Evolutionary conservation across 2,113 vertebrate genomes (phyloP).

Genomic region (Lutjanus erythropterus): DNA sequence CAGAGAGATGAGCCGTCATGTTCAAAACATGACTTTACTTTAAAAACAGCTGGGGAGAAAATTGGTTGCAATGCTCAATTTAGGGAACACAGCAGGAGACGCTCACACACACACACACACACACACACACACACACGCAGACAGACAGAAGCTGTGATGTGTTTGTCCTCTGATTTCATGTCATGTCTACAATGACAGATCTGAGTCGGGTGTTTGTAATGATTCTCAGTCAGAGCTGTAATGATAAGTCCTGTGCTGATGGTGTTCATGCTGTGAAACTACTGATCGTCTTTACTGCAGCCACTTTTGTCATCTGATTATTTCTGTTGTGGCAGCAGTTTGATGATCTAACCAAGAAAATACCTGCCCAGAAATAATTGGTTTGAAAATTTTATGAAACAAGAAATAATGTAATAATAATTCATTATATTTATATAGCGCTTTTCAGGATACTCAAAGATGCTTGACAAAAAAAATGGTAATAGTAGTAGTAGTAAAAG

Average conservation of each 20-base stretch:
- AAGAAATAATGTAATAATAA: too few species aligned
- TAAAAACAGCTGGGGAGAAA: slow-evolving; percentile 7
- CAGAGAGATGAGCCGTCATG: accelerated
- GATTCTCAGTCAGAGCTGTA: slow-evolving; percentile 20
- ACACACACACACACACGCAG: background rate
- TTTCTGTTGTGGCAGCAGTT: background rate
- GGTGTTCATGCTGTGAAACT: background rate
- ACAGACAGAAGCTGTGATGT: background rate
- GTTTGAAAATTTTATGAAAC: background rate
- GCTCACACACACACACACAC: slow-evolving; percentile 4
- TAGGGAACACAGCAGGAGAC: slow-evolving; percentile 4
- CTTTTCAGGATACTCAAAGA: too few species aligned
- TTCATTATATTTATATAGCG: too few species aligned
- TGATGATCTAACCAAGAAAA: slow-evolving; percentile 3
- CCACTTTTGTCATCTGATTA: background rate
- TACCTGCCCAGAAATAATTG: background rate
- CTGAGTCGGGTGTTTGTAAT: background rate
- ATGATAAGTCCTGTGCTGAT: background rate
- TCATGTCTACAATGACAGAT: background rate
- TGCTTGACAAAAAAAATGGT: too few species aligned
- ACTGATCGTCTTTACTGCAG: background rate
- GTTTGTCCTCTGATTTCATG: background rate
- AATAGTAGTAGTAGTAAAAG: too few species aligned
- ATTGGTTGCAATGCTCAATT: slow-evolving; percentile 16
- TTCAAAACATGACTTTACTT: slow-evolving; percentile 23